Evolutionary conservation across 2,113 vertebrate genomes (phyloP).

Genomic region (Zingel zingel): DNA sequence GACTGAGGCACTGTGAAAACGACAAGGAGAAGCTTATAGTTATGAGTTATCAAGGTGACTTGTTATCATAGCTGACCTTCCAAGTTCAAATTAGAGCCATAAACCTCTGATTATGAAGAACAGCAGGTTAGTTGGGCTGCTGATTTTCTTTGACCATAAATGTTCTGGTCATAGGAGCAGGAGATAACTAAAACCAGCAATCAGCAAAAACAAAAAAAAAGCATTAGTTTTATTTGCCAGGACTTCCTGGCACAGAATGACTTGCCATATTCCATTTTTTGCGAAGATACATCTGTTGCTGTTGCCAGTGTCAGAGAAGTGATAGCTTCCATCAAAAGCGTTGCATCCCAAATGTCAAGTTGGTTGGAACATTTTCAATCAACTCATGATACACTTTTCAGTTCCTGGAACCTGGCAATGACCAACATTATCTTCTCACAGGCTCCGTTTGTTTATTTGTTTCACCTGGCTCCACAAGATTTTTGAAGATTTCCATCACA

Average conservation of each 20-base stretch:
- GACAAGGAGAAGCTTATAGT: not conserved
- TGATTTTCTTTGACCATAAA: not conserved
- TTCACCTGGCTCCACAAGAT: conserved; percentile 47
- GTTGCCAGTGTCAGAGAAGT: conserved; percentile 52
- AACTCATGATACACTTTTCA: conserved; percentile 45
- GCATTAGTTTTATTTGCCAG: conserved; percentile 40
- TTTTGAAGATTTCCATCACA: conserved; percentile 49
- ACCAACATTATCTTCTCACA: conserved; percentile 38
- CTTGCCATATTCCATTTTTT: conserved; percentile 38
- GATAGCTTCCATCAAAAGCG: conserved; percentile 49
- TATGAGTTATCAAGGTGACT: not conserved
- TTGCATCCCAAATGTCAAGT: conserved; percentile 43
- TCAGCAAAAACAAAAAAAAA: conserved; percentile 28
- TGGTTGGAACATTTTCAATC: conserved; percentile 58
- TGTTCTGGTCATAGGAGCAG: not conserved
- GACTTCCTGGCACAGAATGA: conserved; percentile 54
- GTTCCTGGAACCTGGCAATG: conserved; percentile 42
- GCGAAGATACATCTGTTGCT: conserved; percentile 39
- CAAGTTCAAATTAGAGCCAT: conserved; percentile 33
- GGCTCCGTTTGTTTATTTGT: conserved; percentile 49
- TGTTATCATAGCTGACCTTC: conserved; percentile 22
- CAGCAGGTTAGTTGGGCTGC: not conserved
- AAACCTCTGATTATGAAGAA: not conserved
- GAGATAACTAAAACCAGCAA: conserved; percentile 13
- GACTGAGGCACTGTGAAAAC: not conserved